These are phyloP conservation scores for Montifringilla adamsi DNA, from an alignment of 2,113 vertebrate genomes.

Conservation along the genomic window DNA sequence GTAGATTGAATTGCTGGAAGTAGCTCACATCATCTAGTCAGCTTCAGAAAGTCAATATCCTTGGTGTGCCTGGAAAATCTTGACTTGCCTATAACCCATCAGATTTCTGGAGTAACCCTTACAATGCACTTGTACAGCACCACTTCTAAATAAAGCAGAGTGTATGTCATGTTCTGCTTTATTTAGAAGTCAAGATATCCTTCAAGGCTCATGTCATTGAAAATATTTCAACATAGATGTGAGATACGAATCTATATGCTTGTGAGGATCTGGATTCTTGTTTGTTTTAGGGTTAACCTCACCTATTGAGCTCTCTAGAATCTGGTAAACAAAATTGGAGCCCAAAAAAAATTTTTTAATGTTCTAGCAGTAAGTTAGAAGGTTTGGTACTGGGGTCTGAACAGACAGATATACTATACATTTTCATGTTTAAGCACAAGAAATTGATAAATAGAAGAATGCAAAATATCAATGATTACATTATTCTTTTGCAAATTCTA, in stretches of 20 bases:
- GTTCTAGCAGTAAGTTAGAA: not conserved
- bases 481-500: not conserved
- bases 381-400: not conserved
- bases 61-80: not conserved
- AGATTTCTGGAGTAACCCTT: not conserved
- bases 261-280: not conserved
- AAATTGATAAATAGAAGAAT: not conserved
- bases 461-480: not conserved
- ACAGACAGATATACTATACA: not conserved
- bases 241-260: not conserved
- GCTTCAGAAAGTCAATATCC: conserved; percentile 31
- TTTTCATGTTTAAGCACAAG: not conserved
- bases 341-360: not conserved
- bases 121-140: not conserved
- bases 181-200: not conserved
- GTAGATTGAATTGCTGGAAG: conserved; percentile 43
- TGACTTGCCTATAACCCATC: not conserved
- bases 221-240: not conserved
- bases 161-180: not conserved
- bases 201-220: not conserved
- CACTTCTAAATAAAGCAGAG: not conserved
- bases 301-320: not conserved
- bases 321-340: not conserved
- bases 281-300: not conserved
- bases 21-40: not conserved